phyloP scores from a whole-genome alignment of 2,888 invertebrate species.

The Mellilla xanthometata region DNA sequence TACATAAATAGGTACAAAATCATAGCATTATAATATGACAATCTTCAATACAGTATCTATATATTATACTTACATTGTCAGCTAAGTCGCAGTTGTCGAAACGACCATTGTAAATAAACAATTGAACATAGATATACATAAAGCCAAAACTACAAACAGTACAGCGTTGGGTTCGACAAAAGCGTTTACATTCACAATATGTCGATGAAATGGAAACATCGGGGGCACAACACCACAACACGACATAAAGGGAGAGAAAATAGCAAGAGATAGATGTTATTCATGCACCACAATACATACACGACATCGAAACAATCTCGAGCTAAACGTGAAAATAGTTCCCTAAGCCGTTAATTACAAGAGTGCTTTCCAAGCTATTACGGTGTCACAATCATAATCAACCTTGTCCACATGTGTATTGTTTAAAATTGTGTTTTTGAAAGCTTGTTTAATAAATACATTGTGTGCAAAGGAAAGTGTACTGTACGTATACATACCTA shows the following conservation, averaged over 20 bases:
- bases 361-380: constrained; percentile 9
- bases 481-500: constrained; percentile 31
- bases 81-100: constrained; percentile 63
- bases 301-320: constrained; percentile 39
- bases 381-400: constrained; percentile 8
- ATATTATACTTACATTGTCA: constrained; percentile 49
- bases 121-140: constrained; percentile 10
- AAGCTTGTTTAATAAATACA: constrained; percentile 37
- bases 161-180: constrained; percentile 57
- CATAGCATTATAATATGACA: not conserved
- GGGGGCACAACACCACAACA: constrained; percentile 73
- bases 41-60: constrained; percentile 17
- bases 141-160: constrained; percentile 28
- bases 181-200: constrained; percentile 59
- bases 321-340: constrained; percentile 38
- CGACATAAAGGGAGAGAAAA: constrained; percentile 49
- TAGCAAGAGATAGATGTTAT: constrained; percentile 75
- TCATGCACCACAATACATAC: constrained; percentile 77
- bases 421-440: constrained; percentile 28
- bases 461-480: constrained; percentile 24
- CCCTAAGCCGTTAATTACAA: constrained; percentile 26
- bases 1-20: not conserved
- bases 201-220: constrained; percentile 47
- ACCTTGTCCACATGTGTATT: constrained; percentile 4
- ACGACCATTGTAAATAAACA: constrained; percentile 23